Percentiles rank a stretch among this genome's conserved stretches.
phyloP scores from a whole-genome alignment of 1,140 invertebrate species.

The Pseudomyrmex flavicornis region DNA sequence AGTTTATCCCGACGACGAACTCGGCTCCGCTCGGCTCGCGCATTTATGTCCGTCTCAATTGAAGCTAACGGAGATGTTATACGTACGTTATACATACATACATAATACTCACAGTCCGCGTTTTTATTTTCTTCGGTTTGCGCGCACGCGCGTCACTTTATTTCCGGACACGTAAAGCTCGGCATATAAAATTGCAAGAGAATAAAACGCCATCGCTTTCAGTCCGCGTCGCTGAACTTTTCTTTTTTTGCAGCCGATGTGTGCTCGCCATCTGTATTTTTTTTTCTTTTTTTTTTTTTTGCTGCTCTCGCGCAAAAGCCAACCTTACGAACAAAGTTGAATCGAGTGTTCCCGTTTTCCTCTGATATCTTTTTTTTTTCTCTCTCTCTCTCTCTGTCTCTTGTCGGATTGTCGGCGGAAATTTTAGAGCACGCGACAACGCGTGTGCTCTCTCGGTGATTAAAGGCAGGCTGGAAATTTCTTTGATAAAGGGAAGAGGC shows the following conservation, averaged over 20 bases:
- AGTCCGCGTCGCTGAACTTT: conserved; percentile 4
- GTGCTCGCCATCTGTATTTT: conserved; percentile 1
- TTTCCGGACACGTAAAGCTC: conserved; percentile 28
- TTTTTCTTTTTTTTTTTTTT: neutral
- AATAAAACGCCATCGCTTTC: conserved; percentile 37
- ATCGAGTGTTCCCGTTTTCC: neutral
- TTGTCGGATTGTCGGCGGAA: neutral
- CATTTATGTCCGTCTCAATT: conserved; percentile 32
- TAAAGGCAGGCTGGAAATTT: neutral
- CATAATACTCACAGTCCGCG: neutral
- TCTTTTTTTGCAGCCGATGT: neutral
- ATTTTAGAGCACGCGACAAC: conserved; percentile 37
- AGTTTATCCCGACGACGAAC: conserved; percentile 28
- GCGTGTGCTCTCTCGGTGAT: conserved; percentile 10
- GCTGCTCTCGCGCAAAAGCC: neutral
- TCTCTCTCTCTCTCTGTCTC: no score
- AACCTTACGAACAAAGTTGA: conserved; percentile 1
- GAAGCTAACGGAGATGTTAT: conserved; percentile 16
- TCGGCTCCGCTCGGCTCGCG: neutral
- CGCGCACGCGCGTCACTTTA: conserved; percentile 6
- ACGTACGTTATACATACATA: no score
- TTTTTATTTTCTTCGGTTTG: conserved; percentile 8
- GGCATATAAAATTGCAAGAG: conserved; percentile 22
- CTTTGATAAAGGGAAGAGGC: neutral
- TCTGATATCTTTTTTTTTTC: neutral